Evolutionary conservation across 2,797 vertebrate species (phyloP).

Genomic region (Valencia hispanica): DNA sequence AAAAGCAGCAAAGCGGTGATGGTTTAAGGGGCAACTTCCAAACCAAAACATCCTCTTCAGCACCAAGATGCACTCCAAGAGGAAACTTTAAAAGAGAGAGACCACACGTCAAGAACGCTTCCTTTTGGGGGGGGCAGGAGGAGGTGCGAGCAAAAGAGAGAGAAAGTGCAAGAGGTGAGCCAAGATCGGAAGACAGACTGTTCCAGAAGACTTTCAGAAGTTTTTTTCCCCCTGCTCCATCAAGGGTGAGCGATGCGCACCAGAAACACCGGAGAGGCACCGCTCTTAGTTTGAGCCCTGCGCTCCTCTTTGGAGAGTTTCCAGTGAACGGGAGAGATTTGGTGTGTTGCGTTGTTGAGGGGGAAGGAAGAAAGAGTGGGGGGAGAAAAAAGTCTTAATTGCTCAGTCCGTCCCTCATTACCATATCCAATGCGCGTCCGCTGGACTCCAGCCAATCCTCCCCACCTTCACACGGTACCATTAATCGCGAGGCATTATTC

Average conservation of each 20-base stretch:
- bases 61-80: conserved; percentile 52
- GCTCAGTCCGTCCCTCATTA: conserved; percentile 94
- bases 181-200: conserved; percentile 34
- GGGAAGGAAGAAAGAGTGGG: conserved; percentile 78
- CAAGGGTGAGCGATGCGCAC: conserved; percentile 55
- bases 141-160: conserved; percentile 28
- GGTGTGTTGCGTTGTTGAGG: conserved; percentile 72
- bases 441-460: conserved; percentile 94
- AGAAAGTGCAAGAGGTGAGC: conserved; percentile 51
- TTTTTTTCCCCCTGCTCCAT: conserved; percentile 19
- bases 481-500: conserved; percentile 98
- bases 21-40: conserved; percentile 65
- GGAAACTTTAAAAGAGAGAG: conserved; percentile 44
- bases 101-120: conserved; percentile 40
- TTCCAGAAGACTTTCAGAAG: conserved; percentile 33
- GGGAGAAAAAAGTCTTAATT: conserved; percentile 92
- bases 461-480: conserved; percentile 88
- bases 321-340: conserved; percentile 77
- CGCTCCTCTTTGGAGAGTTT: conserved; percentile 78
- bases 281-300: conserved; percentile 56
- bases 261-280: conserved; percentile 56
- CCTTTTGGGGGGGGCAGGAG: conserved; percentile 25
- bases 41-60: conserved; percentile 57
- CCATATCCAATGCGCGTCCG: conserved; percentile 93
- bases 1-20: conserved; percentile 20